Evolutionary conservation across 2,888 invertebrate species (phyloP).

Genomic region (Caradrina clavipalpis): DNA sequence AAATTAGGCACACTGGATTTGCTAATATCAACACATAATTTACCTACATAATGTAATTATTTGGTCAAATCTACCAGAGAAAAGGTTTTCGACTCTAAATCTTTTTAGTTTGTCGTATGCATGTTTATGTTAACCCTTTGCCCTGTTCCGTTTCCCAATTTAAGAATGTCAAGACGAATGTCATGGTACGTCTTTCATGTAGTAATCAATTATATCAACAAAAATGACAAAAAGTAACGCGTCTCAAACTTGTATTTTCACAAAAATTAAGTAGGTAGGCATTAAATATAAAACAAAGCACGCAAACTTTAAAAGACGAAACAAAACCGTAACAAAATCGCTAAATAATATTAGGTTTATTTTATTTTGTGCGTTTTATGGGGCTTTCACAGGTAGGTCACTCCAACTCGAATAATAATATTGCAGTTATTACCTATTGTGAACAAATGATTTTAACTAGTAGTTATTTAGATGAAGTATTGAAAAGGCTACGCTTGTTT

Average conservation of each 20-base stretch:
- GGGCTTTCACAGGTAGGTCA: constrained; percentile 17
- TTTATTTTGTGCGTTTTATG: constrained; percentile 29
- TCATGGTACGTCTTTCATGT: neutral
- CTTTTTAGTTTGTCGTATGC: constrained; percentile 7
- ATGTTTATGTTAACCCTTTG: constrained; percentile 7
- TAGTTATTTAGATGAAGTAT: constrained; percentile 12
- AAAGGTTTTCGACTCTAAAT: neutral
- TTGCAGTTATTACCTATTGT: constrained; percentile 12
- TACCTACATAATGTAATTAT: neutral
- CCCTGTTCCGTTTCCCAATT: neutral
- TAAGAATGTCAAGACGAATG: constrained; percentile 11
- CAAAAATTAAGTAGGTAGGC: constrained; percentile 25
- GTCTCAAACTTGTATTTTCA: constrained; percentile 18
- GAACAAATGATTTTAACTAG: constrained; percentile 7
- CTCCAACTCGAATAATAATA: constrained; percentile 10
- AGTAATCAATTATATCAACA: constrained; percentile 35
- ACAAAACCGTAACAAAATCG: constrained; percentile 5
- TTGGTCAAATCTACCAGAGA: neutral
- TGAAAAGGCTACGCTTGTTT: neutral
- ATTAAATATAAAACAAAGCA: constrained; percentile 31
- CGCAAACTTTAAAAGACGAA: constrained; percentile 3
- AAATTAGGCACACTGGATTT: constrained; percentile 19
- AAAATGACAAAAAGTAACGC: constrained; percentile 56
- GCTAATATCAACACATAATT: neutral
- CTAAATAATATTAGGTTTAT: constrained; percentile 10